These are phyloP conservation scores for Drosophila mimetica DNA, from an alignment of 2,888 invertebrate species.

Conservation along the genomic window DNA sequence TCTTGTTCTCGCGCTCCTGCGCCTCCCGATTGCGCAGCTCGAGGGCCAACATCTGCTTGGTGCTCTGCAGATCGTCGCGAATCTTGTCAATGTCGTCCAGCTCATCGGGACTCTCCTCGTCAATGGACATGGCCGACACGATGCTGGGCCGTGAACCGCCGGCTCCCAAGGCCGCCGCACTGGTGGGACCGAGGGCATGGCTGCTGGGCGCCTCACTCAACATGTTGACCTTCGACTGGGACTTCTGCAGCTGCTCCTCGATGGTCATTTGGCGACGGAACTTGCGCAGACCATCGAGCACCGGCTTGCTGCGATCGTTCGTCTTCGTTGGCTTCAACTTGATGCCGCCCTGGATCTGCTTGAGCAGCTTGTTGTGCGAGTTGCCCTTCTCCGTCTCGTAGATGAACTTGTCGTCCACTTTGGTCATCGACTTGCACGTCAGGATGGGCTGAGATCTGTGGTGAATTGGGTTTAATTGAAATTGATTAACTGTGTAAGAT, in stretches of 20 bases:
- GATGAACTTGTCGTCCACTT: conserved; percentile 91
- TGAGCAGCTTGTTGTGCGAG: conserved; percentile 91
- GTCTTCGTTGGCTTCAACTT: conserved; percentile 90
- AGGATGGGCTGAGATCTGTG: conserved; percentile 87
- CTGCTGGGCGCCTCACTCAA: conserved; percentile 73
- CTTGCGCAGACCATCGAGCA: conserved; percentile 92
- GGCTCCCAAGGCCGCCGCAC: conserved; percentile 48
- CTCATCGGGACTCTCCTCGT: conserved; percentile 91
- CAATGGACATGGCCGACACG: conserved; percentile 82
- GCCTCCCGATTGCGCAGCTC: conserved; percentile 94
- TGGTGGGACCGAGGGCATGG: conserved; percentile 58
- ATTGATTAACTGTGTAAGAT: background rate
- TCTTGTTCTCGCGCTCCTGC: conserved; percentile 93
- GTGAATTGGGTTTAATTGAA: background rate
- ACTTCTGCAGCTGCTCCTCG: conserved; percentile 94
- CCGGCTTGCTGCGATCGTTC: conserved; percentile 94
- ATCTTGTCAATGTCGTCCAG: conserved; percentile 96
- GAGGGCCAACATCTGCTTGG: conserved; percentile 94
- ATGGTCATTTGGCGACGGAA: conserved; percentile 95
- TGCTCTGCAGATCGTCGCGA: conserved; percentile 95
- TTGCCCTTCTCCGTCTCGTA: conserved; percentile 94
- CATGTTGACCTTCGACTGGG: conserved; percentile 88
- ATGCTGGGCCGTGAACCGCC: conserved; percentile 70
- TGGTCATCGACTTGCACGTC: conserved; percentile 87
- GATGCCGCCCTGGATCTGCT: conserved; percentile 92